Evolutionary conservation across 2,888 invertebrate species (phyloP).

Genomic region (Tenthredo amoena): DNA sequence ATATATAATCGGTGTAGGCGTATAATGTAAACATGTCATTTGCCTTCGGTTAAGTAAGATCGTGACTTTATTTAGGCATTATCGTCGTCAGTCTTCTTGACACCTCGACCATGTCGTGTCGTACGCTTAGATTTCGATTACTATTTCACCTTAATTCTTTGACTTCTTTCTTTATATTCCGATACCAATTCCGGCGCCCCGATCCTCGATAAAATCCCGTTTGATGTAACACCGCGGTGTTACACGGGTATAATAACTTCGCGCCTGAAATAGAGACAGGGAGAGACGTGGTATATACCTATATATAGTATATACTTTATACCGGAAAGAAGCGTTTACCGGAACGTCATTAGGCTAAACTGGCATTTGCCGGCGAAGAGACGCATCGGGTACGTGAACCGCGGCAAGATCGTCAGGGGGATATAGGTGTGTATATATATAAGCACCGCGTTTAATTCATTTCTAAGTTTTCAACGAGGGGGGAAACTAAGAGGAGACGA

Average conservation of each 20-base stretch:
- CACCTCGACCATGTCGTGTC: neutral
- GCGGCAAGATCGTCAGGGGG: conserved; percentile 20
- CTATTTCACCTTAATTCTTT: neutral
- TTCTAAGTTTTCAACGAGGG: conserved; percentile 31
- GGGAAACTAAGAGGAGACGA: neutral
- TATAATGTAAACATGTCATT: conserved; percentile 43
- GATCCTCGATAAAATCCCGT: too few species aligned
- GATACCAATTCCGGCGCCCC: too few species aligned
- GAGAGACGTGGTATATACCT: too few species aligned
- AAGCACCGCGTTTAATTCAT: conserved; percentile 6
- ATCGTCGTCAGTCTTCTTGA: conserved; percentile 4
- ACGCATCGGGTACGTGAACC: neutral
- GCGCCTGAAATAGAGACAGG: too few species aligned
- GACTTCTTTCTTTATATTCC: neutral
- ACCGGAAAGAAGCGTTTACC: conserved; percentile 51
- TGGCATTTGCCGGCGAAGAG: conserved; percentile 12
- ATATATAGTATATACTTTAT: neutral
- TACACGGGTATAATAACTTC: too few species aligned
- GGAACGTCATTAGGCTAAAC: conserved; percentile 49
- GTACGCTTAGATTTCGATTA: neutral
- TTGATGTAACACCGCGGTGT: too few species aligned
- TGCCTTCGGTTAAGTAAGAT: conserved; percentile 30
- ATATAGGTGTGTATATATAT: too few species aligned
- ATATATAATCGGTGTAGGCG: neutral
- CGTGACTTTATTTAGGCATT: conserved; percentile 34